phyloP scores from a whole-genome alignment of 2,888 invertebrate species.

The Volucella inanis region DNA sequence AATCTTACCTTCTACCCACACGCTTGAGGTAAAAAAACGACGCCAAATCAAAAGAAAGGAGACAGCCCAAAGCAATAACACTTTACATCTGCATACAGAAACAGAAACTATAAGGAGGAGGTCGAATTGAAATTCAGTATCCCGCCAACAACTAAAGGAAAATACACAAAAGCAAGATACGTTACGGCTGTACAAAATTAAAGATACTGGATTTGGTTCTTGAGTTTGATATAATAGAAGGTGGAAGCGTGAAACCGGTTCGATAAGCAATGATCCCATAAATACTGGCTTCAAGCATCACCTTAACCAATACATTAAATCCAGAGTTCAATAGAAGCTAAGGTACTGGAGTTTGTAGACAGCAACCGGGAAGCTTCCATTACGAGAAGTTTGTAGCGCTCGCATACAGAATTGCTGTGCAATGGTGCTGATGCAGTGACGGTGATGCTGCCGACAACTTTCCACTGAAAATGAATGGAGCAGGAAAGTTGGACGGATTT shows the following conservation, averaged over 20 bases:
- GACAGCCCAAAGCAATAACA: constrained; percentile 21
- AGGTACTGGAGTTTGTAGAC: background rate
- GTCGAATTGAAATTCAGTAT: constrained; percentile 38
- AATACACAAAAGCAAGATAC: constrained; percentile 27
- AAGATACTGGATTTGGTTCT: constrained; percentile 25
- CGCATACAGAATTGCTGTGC: background rate
- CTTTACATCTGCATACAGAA: background rate
- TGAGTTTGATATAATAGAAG: background rate
- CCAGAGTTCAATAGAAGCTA: too few species aligned
- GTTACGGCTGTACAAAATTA: background rate
- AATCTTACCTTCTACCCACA: constrained; percentile 58
- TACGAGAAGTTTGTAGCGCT: constrained; percentile 18
- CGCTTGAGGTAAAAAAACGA: constrained; percentile 11
- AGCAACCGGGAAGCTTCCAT: constrained; percentile 7
- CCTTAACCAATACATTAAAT: constrained; percentile 27
- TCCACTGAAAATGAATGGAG: constrained; percentile 11
- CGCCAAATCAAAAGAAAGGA: background rate
- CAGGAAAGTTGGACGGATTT: constrained; percentile 21
- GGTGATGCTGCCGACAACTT: constrained; percentile 6
- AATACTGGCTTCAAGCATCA: constrained; percentile 55
- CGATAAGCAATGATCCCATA: constrained; percentile 68
- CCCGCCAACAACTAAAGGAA: constrained; percentile 27
- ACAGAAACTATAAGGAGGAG: background rate
- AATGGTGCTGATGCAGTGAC: constrained; percentile 18
- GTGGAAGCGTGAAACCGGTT: constrained; percentile 60